Base-by-base conservation (phyloP, 2,888 invertebrate species). In the Cybosia mesomella region DNA sequence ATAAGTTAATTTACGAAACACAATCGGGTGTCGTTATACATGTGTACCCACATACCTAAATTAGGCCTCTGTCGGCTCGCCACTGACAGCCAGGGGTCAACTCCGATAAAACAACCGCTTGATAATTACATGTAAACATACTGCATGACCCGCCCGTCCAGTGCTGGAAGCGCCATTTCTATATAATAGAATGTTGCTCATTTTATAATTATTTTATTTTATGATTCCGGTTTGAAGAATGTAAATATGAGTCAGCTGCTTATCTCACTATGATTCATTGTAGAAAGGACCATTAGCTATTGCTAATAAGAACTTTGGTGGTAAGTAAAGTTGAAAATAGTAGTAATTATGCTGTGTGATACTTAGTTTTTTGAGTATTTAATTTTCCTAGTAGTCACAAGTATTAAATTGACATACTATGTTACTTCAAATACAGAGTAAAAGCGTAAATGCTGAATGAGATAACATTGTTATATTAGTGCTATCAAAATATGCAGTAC, bases 91-190 rank as follows among this genome's bases (percentile, higher is more conserved):
- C 73, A 77, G 81, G 81, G 86, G 86, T 86, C 86, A 86, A 73
- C 75, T 74, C 73, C 71, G 87, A 89, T 91, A 91, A 89, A 87
- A 86, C 84, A 84, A 83, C 72, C 76, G 68, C 82, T 80, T 85
- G 89, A 91, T 91, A 92, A 91, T 88, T 88, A 87, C 86, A 86
- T 89, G 89, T 91, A 90, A 91, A 92, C 87, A 91, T 67, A 81
- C 71, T 70, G 69, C 64, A 67, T 68, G 75, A 72, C 66, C 71
- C 67, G 53, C 58, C 61, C 59, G 66, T 55, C 65, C 64, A 69
- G 68, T 73, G 64, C 68, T 84, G 74, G 85, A 81, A 77, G 80
- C 24, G 80, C 28, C 76, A 70, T 54, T 49, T 68, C 34, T 36
- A 58, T 67, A 66, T 32, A 57, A 61, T 61, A 32, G 28, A 55